Evolutionary conservation across 92 coral and sea anemone genomes (phyloP).

Genomic region (Porites evermanni): DNA sequence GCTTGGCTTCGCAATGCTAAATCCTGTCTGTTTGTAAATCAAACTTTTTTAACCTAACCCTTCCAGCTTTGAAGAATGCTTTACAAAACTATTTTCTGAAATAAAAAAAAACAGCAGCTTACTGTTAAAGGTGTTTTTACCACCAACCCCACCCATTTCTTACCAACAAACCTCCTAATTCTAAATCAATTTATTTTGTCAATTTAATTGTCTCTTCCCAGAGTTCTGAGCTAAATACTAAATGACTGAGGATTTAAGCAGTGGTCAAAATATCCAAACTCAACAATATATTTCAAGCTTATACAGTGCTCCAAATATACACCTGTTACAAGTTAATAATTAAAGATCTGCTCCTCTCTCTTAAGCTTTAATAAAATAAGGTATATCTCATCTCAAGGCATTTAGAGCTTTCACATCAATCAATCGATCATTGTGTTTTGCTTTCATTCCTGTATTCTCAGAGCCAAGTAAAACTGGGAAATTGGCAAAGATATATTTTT

Average conservation of each 20-base stretch:
- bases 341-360: neutral
- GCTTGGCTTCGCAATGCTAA: conserved; percentile 30
- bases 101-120: neutral
- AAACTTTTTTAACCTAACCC: conserved; percentile 28
- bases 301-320: neutral
- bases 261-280: no score
- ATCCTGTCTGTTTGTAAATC: conserved; percentile 22
- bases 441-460: neutral
- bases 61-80: neutral
- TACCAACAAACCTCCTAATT: no score
- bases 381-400: neutral
- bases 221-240: no score
- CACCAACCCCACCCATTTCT: no score
- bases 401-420: neutral
- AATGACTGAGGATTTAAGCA: no score
- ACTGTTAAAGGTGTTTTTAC: no score
- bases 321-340: no score
- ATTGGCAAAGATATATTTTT: no score
- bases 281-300: no score
- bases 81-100: conserved; percentile 26
- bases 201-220: no score
- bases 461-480: neutral
- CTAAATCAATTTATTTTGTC: neutral
- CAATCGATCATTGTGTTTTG: neutral
- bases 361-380: neutral